Evolutionary conservation across 1,140 invertebrate species (phyloP).

Genomic region (Calephelis virginiensis): DNA sequence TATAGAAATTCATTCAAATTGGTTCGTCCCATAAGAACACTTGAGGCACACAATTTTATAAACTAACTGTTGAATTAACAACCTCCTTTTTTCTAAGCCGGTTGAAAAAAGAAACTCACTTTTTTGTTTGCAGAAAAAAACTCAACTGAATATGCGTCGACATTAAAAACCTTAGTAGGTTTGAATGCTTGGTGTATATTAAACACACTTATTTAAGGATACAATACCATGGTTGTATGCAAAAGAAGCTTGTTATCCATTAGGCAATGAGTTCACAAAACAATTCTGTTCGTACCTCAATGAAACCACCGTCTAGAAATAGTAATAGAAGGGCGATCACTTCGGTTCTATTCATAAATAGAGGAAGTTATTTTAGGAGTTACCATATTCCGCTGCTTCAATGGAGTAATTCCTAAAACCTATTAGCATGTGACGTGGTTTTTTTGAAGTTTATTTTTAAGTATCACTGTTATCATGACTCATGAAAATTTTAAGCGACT

Average conservation of each 20-base stretch:
- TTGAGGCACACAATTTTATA: no score
- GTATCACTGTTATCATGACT: not conserved
- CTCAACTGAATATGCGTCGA: no score
- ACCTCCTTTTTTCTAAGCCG: no score
- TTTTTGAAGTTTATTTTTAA: conserved; percentile 3
- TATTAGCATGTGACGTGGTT: conserved; percentile 26
- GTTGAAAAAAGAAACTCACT: no score
- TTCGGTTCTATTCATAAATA: conserved; percentile 61
- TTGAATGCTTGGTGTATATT: no score
- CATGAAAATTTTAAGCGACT: not conserved
- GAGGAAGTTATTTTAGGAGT: conserved; percentile 59
- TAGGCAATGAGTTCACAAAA: conserved; percentile 5
- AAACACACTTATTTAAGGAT: no score
- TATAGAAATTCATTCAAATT: no score
- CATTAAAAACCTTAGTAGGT: no score
- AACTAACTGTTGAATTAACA: no score
- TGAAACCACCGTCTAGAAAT: conserved; percentile 47
- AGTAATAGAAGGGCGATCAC: conserved; percentile 66
- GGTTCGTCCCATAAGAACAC: no score
- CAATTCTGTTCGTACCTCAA: conserved; percentile 5
- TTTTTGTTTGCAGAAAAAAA: no score
- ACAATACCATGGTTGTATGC: no score
- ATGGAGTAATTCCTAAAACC: conserved; percentile 39
- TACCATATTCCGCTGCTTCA: conserved; percentile 30
- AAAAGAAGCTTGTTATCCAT: not conserved